Conservation (phyloP, 2,888 invertebrate species). For the Cyaniris semiargus region DNA sequence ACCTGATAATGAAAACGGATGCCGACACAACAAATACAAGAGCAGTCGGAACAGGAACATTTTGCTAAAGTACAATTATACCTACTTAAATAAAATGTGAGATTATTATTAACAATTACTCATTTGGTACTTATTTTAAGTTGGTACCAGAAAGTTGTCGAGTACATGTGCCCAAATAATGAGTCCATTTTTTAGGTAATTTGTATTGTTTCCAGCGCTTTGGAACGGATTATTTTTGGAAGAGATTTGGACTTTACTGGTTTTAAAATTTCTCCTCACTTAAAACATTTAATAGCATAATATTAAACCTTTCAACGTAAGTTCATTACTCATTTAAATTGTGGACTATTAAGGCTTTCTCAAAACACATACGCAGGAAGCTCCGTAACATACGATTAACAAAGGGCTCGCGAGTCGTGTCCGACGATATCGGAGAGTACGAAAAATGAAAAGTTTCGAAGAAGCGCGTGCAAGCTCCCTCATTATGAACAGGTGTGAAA, state of each 20-base stretch:
- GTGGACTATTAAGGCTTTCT: not conserved
- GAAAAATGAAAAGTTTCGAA: slow-evolving; percentile 48
- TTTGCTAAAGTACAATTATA: not conserved
- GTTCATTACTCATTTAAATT: not conserved
- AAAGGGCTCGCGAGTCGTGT: slow-evolving; percentile 46
- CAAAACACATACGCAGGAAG: not conserved
- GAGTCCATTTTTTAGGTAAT: not conserved
- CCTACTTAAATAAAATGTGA: not conserved
- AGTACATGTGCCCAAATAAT: not conserved
- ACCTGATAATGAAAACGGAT: not conserved
- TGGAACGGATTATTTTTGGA: not conserved
- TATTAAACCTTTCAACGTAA: slow-evolving; percentile 5
- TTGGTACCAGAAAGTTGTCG: not conserved
- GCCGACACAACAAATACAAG: not conserved
- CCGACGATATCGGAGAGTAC: slow-evolving; percentile 40
- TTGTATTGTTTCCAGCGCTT: not conserved
- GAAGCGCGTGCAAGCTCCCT: slow-evolving; percentile 64
- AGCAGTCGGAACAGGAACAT: not conserved
- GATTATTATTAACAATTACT: not conserved
- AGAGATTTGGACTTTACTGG: slow-evolving; percentile 9
- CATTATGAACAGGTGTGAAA: slow-evolving; percentile 80
- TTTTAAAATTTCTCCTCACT: not conserved
- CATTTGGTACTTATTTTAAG: not conserved
- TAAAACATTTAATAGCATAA: not conserved
- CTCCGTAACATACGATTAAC: slow-evolving; percentile 38